Evolutionary conservation across 2,888 invertebrate species (phyloP).

Genomic region (Clepsis dumicolana): DNA sequence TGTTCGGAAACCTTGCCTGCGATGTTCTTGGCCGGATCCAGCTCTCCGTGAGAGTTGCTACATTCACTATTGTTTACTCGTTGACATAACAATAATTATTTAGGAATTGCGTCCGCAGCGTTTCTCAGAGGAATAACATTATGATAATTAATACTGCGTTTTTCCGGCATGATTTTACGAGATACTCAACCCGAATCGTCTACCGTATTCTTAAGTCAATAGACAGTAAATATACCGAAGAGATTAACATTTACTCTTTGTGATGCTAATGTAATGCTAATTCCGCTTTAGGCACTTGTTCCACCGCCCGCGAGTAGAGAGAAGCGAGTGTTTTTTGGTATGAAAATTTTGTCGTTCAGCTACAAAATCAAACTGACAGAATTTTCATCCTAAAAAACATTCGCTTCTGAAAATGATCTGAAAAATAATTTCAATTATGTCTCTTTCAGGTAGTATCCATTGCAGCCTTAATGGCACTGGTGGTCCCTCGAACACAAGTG

Average conservation of each 20-base stretch:
- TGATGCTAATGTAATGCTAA: background rate
- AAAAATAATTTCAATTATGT: background rate
- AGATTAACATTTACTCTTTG: background rate
- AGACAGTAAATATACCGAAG: background rate
- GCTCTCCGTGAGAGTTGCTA: constrained; percentile 33
- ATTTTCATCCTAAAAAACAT: too few species aligned
- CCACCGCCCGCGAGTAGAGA: too few species aligned
- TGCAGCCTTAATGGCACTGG: constrained; percentile 84
- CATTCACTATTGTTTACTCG: constrained; percentile 37
- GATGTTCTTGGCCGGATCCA: constrained; percentile 37
- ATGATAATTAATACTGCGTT: constrained; percentile 10
- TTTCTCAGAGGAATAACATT: background rate
- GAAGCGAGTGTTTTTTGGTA: too few species aligned
- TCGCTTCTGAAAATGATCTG: too few species aligned
- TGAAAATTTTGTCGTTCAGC: too few species aligned
- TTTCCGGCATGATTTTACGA: constrained; percentile 2
- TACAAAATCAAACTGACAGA: too few species aligned
- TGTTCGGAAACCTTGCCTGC: constrained; percentile 29
- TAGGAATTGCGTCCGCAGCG: background rate
- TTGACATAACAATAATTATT: constrained; percentile 19
- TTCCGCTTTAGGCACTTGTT: too few species aligned
- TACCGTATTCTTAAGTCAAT: background rate
- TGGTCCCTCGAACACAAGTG: constrained; percentile 88
- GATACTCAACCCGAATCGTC: background rate
- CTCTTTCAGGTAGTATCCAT: constrained; percentile 85